Conservation (phyloP, 2,113 vertebrate genomes). For the Andinoacara biseriatus region DNA sequence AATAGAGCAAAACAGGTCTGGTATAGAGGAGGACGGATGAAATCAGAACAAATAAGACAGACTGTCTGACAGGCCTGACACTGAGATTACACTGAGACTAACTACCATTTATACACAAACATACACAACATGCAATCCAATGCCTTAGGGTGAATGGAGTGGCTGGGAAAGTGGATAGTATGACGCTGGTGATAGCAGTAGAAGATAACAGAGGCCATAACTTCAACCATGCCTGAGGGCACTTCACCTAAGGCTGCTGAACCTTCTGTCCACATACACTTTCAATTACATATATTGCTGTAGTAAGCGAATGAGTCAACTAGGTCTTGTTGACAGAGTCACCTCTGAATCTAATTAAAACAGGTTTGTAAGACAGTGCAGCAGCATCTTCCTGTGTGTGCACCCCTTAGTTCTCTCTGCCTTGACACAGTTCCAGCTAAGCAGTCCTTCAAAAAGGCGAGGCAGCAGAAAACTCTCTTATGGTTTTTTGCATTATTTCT, state of each 20-base stretch:
- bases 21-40: background rate
- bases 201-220: constrained; percentile 9
- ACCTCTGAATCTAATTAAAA: constrained; percentile 59
- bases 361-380: constrained; percentile 56
- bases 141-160: background rate
- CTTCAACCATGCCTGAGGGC: constrained; percentile 26
- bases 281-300: constrained; percentile 65
- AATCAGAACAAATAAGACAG: background rate
- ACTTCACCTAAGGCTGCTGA: constrained; percentile 9
- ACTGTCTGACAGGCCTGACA: background rate
- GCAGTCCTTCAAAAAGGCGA: constrained; percentile 62
- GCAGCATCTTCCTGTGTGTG: constrained; percentile 29
- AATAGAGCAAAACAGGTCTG: too few species aligned
- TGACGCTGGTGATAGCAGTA: constrained; percentile 15
- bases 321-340: constrained; percentile 41
- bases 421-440: constrained; percentile 62
- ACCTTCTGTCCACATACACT: constrained; percentile 9
- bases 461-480: constrained; percentile 55
- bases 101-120: background rate
- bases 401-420: constrained; percentile 17
- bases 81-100: background rate
- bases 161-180: background rate
- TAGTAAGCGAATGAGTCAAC: constrained; percentile 48
- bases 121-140: constrained; percentile 1
- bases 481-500: constrained; percentile 50